Conservation (phyloP, 2,797 vertebrate species). For the Myotis vivesi region DNA sequence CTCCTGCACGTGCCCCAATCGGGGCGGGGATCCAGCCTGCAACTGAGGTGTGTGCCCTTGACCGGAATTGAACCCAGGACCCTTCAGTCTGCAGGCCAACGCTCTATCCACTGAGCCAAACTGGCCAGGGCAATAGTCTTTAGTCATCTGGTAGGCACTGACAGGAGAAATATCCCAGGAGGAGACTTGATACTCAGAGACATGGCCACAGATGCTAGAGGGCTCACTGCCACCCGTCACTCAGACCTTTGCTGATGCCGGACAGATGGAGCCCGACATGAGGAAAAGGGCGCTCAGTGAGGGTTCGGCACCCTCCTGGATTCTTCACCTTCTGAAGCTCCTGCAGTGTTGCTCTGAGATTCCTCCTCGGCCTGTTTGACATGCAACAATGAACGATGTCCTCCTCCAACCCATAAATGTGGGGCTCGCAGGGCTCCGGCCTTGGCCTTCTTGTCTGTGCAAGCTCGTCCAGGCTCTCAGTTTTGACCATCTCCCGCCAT, state of each 20-base stretch:
- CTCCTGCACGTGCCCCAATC: no score
- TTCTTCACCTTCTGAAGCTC: background rate
- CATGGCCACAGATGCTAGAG: background rate
- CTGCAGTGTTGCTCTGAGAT: background rate
- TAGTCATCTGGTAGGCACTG: background rate
- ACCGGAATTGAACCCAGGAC: no score
- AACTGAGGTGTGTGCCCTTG: no score
- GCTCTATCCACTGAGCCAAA: no score
- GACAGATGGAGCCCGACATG: no score
- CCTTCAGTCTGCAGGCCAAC: no score
- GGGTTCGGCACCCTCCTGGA: background rate
- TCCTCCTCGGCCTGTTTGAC: background rate
- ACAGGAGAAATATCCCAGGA: background rate
- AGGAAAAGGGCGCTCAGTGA: background rate
- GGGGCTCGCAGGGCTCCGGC: background rate
- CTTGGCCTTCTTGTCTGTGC: background rate
- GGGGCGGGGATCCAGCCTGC: no score
- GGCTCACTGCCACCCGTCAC: background rate
- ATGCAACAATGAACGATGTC: background rate
- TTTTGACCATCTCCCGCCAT: background rate
- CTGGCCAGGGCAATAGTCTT: background rate
- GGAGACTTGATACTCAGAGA: background rate
- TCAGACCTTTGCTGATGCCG: background rate
- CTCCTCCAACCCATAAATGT: background rate
- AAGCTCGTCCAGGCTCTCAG: background rate